phyloP scores from a whole-genome alignment of 2,888 invertebrate species.

The Cantharis lateralis region DNA sequence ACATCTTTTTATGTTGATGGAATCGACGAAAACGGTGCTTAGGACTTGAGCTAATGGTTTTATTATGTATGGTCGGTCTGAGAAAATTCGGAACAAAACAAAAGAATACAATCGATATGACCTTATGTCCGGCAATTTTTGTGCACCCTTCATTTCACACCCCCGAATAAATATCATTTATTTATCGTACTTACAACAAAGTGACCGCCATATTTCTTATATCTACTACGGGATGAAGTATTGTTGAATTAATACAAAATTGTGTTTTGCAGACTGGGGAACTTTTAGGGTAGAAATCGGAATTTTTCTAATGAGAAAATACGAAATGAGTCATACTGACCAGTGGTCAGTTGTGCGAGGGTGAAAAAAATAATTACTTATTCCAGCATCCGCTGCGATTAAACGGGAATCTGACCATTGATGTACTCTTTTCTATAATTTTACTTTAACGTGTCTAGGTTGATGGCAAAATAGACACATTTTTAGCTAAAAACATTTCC shows the following conservation, averaged over 20 bases:
- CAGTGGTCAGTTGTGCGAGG: slow-evolving; percentile 34
- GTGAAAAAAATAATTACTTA: slow-evolving; percentile 25
- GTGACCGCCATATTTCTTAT: slow-evolving; percentile 36
- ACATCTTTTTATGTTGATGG: background rate
- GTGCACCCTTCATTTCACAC: slow-evolving; percentile 26
- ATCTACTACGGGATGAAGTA: slow-evolving; percentile 24
- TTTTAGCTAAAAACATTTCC: slow-evolving; percentile 30
- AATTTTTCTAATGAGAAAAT: slow-evolving; percentile 31
- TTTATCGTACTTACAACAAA: slow-evolving; percentile 35
- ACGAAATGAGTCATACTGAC: slow-evolving; percentile 33
- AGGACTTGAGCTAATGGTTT: background rate
- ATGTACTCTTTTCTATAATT: background rate
- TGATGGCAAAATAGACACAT: background rate
- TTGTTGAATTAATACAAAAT: slow-evolving; percentile 29
- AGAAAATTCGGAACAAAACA: slow-evolving; percentile 19
- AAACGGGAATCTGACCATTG: too few relatives aligned
- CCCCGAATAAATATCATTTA: slow-evolving; percentile 34
- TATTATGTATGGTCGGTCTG: slow-evolving; percentile 4
- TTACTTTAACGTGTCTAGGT: background rate
- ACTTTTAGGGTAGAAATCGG: slow-evolving; percentile 26
- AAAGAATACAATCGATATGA: slow-evolving; percentile 22
- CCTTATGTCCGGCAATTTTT: slow-evolving; percentile 12
- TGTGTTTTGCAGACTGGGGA: slow-evolving; percentile 18
- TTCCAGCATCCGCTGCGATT: background rate
- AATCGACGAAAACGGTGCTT: background rate